phyloP scores from a whole-genome alignment of 2,113 vertebrate species.

The Xenopus borealis region DNA sequence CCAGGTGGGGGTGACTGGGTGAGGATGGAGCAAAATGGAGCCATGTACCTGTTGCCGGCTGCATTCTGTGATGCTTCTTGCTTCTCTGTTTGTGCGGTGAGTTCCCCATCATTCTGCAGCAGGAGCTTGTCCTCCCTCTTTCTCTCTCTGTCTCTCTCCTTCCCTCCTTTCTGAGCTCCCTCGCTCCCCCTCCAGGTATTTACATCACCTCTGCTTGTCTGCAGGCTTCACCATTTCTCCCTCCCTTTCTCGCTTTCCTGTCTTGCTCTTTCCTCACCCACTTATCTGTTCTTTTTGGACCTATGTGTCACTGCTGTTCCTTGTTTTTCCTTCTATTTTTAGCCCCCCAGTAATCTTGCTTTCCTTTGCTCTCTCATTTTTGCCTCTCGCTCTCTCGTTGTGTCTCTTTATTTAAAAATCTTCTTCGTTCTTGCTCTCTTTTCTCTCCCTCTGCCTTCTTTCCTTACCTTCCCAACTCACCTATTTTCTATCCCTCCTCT shows the following conservation, averaged over 20 bases:
- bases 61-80: constrained; percentile 45
- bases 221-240: constrained; percentile 34
- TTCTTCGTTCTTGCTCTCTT: background rate
- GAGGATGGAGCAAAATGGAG: background rate
- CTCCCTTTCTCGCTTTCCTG: constrained; percentile 1
- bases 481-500: background rate
- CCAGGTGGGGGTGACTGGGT: background rate
- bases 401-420: background rate
- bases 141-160: background rate
- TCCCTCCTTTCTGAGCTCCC: constrained; percentile 13
- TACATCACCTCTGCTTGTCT: constrained; percentile 42
- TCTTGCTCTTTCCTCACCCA: background rate
- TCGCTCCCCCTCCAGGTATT: constrained; percentile 37
- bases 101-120: constrained; percentile 47
- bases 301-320: background rate
- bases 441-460: background rate
- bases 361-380: constrained; percentile 26
- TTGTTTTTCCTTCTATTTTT: background rate
- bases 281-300: background rate
- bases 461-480: background rate
- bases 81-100: constrained; percentile 44
- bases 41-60: constrained; percentile 43
- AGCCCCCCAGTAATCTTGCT: constrained; percentile 10
- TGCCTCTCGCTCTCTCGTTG: background rate
- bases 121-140: constrained; percentile 29